Percentiles rank a stretch among this genome's conserved stretches.
phyloP scores from a whole-genome alignment of 2,797 vertebrate genomes.

The Hapalemur alaotrensis region DNA sequence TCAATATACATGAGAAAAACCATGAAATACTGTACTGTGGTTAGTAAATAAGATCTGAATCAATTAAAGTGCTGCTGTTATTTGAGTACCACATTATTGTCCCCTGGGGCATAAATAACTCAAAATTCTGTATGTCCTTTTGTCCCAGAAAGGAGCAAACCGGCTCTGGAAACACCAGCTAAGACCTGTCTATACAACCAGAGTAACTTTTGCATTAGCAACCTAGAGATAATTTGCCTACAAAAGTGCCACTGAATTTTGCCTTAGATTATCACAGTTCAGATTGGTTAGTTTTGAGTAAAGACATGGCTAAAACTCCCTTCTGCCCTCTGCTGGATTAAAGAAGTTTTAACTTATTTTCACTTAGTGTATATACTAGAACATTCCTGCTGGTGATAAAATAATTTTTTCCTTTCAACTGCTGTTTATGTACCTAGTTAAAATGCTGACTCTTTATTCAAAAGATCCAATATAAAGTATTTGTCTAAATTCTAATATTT shows the following conservation, averaged over 20 bases:
- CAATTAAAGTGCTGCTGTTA: background rate
- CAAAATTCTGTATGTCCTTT: background rate
- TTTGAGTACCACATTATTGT: background rate
- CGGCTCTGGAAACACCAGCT: background rate
- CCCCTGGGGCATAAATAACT: background rate
- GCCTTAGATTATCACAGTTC: background rate
- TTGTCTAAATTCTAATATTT: background rate
- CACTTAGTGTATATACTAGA: background rate
- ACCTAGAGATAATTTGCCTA: background rate
- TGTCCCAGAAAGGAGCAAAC: background rate
- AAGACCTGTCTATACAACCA: background rate
- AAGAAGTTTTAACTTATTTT: background rate
- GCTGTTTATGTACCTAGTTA: background rate
- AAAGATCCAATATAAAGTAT: background rate
- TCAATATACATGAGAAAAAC: background rate
- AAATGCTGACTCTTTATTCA: background rate
- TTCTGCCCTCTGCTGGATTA: conserved; percentile 62
- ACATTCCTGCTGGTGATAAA: background rate
- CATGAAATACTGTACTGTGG: background rate
- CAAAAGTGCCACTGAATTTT: background rate
- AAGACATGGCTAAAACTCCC: conserved; percentile 27
- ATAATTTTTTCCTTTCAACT: background rate
- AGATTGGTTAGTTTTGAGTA: background rate
- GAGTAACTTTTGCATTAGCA: background rate
- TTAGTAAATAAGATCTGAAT: background rate